Evolutionary conservation across 2,888 invertebrate genomes (phyloP).

Genomic region (Dynastes maya): DNA sequence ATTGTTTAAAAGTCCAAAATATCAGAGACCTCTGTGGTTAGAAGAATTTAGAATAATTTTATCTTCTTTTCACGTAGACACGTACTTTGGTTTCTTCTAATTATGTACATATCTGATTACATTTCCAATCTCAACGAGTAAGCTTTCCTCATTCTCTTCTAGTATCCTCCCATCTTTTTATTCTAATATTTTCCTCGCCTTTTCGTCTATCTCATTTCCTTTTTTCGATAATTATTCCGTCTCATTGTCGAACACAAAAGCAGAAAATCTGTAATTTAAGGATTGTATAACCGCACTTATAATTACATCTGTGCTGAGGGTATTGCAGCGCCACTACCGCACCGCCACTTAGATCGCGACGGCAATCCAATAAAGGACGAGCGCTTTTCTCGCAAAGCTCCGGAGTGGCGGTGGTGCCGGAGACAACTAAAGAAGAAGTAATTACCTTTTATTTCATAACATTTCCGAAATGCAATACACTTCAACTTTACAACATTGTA

Average conservation of each 20-base stretch:
- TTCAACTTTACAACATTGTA: slow-evolving; percentile 15
- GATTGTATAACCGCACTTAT: background rate
- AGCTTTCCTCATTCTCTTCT: too few species aligned
- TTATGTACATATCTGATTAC: background rate
- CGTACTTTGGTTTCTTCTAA: background rate
- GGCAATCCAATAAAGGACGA: slow-evolving; percentile 4
- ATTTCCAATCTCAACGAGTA: too few species aligned
- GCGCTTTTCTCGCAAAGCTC: background rate
- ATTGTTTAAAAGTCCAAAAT: too few species aligned
- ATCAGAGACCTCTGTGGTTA: too few species aligned
- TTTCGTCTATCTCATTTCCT: background rate
- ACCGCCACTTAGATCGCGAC: background rate
- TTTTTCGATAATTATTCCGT: background rate
- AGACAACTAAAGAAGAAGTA: slow-evolving; percentile 13
- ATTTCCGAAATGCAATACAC: slow-evolving; percentile 24
- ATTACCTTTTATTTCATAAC: slow-evolving; percentile 24
- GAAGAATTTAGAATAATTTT: too few species aligned
- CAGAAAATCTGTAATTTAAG: background rate
- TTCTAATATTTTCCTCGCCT: too few species aligned
- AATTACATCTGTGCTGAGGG: background rate
- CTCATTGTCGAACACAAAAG: background rate
- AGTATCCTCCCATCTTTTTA: too few species aligned
- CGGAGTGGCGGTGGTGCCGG: background rate
- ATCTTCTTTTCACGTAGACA: too few species aligned
- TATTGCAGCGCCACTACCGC: slow-evolving; percentile 1